A percentile compares a stretch with the other conserved stretches of the same genome.
phyloP scores from a whole-genome alignment of 2,113 vertebrate genomes.

The Apeltes quadracus region DNA sequence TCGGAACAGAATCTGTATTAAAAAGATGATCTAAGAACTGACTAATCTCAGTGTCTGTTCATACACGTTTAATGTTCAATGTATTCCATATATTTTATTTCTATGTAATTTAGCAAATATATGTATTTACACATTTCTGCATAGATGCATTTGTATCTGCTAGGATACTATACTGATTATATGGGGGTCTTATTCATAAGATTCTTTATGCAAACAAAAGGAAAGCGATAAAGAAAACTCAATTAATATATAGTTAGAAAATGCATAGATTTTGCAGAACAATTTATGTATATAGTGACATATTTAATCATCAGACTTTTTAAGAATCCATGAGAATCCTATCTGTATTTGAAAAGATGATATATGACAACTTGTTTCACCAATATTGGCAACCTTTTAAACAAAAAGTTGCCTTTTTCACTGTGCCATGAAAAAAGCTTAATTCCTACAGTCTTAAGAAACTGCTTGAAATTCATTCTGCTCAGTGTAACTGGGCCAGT shows the following conservation, averaged over 20 bases:
- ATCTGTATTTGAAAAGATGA: constrained; percentile 15
- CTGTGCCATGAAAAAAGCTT: not conserved
- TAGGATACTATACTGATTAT: not conserved
- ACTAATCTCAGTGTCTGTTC: constrained; percentile 39
- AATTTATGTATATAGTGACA: not conserved
- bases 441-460: constrained; percentile 16
- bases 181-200: not conserved
- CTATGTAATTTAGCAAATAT: not conserved
- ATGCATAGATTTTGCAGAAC: not conserved
- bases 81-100: not conserved
- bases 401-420: not conserved
- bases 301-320: constrained; percentile 3
- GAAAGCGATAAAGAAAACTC: not conserved
- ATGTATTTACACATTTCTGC: not conserved
- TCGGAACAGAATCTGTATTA: constrained; percentile 74
- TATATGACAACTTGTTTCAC: not conserved
- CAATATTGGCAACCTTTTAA: not conserved
- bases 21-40: constrained; percentile 61
- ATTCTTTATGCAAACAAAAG: not conserved
- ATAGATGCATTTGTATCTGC: not conserved
- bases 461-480: constrained; percentile 5
- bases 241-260: not conserved
- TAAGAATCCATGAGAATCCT: constrained; percentile 8
- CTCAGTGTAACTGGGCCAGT: not conserved
- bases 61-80: not conserved